phyloP scores from a whole-genome alignment of 2,113 vertebrate genomes.

The Heteronetta atricapilla region DNA sequence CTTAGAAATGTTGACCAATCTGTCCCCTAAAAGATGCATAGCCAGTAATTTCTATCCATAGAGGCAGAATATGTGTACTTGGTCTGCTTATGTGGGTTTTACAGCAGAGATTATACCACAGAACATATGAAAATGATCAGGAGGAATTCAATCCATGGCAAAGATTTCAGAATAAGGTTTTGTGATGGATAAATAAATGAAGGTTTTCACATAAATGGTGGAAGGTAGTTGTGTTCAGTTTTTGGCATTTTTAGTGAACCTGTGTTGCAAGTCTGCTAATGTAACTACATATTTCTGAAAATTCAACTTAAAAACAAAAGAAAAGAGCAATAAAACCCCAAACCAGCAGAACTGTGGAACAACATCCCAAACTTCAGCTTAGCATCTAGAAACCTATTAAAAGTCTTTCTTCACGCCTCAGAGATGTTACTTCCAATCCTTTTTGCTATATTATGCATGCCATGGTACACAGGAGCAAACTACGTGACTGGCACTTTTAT shows the following conservation, averaged over 20 bases:
- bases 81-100: neutral
- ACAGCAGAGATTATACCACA: neutral
- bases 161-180: neutral
- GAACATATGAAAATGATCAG: fast-evolving
- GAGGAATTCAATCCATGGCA: neutral
- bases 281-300: neutral
- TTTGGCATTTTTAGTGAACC: neutral
- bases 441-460: neutral
- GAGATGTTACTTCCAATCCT: neutral
- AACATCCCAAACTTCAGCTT: neutral
- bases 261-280: neutral
- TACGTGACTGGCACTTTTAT: neutral
- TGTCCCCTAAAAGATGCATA: neutral
- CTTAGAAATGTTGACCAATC: neutral
- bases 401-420: neutral
- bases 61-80: neutral
- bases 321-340: neutral
- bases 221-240: neutral
- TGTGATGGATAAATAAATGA: neutral
- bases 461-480: neutral
- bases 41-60: neutral
- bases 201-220: neutral
- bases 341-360: neutral
- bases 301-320: neutral
- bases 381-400: neutral